These are phyloP conservation scores for Trypoxylus dichotomus DNA, from an alignment of 1,140 invertebrate genomes.

Conservation along the genomic window DNA sequence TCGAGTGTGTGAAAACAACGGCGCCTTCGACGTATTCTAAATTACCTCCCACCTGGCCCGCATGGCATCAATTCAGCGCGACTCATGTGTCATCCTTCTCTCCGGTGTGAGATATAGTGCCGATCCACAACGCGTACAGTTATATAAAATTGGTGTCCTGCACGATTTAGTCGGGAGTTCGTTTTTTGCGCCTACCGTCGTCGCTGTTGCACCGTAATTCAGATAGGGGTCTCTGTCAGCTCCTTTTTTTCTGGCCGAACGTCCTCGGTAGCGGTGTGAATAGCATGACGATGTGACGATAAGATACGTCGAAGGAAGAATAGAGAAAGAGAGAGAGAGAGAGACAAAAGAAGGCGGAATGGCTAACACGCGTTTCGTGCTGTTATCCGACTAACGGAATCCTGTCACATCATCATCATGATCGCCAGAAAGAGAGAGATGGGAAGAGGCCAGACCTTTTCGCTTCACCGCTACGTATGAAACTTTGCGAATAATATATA, in stretches of 20 bases:
- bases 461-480: background rate
- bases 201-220: background rate
- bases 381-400: conserved; percentile 8
- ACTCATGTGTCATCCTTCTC: background rate
- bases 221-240: background rate
- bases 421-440: background rate
- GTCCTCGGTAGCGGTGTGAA: background rate
- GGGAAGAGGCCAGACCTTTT: background rate
- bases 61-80: background rate
- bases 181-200: background rate
- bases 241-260: background rate
- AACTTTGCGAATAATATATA: background rate
- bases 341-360: background rate
- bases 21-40: background rate
- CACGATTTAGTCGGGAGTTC: background rate
- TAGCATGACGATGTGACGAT: background rate
- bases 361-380: conserved; percentile 2
- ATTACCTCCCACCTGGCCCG: conserved; percentile 10
- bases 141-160: conserved; percentile 20
- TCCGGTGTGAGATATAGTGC: background rate
- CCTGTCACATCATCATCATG: background rate
- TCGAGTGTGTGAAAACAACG: conserved; percentile 7
- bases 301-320: background rate
- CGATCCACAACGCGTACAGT: conserved; percentile 10
- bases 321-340: background rate